Conservation (phyloP, 2,888 invertebrate species). For the Drosophila ustulata region DNA sequence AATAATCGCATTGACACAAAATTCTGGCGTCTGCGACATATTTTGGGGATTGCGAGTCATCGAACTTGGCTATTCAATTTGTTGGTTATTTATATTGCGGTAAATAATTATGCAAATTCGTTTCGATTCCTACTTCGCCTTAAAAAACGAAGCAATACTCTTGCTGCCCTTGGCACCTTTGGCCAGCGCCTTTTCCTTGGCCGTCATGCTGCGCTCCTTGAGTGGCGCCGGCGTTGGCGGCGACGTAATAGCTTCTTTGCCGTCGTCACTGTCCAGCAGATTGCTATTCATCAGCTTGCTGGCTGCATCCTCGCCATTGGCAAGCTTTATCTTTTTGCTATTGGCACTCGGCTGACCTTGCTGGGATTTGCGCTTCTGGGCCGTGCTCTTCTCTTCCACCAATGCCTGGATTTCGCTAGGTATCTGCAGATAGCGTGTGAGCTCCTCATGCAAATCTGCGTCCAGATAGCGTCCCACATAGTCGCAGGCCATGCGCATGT, state of each 20-base stretch:
- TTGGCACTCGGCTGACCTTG: slow-evolving; percentile 75
- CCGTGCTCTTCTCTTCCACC: slow-evolving; percentile 85
- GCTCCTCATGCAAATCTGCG: slow-evolving; percentile 88
- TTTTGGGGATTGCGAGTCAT: slow-evolving; percentile 23
- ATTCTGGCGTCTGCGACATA: not conserved
- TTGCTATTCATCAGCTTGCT: slow-evolving; percentile 83
- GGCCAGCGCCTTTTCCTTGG: slow-evolving; percentile 89
- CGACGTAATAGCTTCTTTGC: slow-evolving; percentile 34
- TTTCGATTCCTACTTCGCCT: slow-evolving; percentile 67
- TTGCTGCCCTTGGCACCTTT: slow-evolving; percentile 93
- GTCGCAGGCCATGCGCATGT: slow-evolving; percentile 88
- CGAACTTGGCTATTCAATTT: slow-evolving; percentile 34
- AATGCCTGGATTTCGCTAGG: slow-evolving; percentile 72
- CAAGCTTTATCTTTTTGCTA: slow-evolving; percentile 85
- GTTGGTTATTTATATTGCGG: slow-evolving; percentile 1
- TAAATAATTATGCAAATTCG: not conserved
- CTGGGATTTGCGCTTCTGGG: slow-evolving; percentile 86
- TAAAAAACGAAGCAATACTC: slow-evolving; percentile 92
- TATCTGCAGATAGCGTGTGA: slow-evolving; percentile 88
- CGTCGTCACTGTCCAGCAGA: slow-evolving; percentile 64
- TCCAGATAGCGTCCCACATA: slow-evolving; percentile 92
- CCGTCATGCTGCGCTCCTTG: slow-evolving; percentile 86
- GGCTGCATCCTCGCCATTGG: slow-evolving; percentile 56
- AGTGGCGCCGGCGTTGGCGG: slow-evolving; percentile 46
- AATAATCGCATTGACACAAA: slow-evolving; percentile 40